Conservation (phyloP, 2,113 vertebrate species). For the Laticauda colubrina region DNA sequence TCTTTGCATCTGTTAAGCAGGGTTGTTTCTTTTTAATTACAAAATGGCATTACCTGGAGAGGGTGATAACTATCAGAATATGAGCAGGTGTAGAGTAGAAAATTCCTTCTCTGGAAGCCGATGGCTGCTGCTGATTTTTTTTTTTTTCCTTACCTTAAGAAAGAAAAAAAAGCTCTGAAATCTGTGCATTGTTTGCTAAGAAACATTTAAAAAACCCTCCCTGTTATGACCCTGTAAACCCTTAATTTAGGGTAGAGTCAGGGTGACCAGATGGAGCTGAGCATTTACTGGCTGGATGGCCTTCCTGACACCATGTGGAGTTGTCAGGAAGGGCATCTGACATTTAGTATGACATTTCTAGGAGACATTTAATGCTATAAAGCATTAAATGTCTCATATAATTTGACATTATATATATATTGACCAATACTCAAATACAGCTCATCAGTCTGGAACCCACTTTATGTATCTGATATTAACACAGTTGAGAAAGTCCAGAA, state of each 20-base stretch:
- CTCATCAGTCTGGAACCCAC: too few relatives aligned
- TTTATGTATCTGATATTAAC: too few relatives aligned
- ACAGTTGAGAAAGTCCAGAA: too few relatives aligned
- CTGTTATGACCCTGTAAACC: neutral
- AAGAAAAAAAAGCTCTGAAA: neutral
- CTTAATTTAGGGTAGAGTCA: neutral
- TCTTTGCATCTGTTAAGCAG: neutral
- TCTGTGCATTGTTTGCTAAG: neutral
- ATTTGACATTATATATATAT: too few relatives aligned
- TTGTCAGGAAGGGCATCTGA: neutral
- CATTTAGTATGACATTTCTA: neutral
- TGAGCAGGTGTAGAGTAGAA: neutral
- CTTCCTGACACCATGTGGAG: neutral
- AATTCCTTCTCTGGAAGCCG: neutral
- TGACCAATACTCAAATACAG: too few relatives aligned
- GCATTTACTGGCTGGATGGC: neutral
- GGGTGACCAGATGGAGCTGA: neutral
- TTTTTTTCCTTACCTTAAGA: neutral
- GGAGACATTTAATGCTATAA: neutral
- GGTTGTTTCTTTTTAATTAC: neutral
- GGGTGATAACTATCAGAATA: neutral
- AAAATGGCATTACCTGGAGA: neutral
- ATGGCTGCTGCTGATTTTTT: neutral
- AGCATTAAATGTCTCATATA: neutral
- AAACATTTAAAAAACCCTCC: neutral